Percentiles rank a stretch among this genome's conserved stretches.
These are phyloP conservation scores for Radopholus similis DNA, from an alignment of 1,140 invertebrate species.

Conservation along the genomic window DNA sequence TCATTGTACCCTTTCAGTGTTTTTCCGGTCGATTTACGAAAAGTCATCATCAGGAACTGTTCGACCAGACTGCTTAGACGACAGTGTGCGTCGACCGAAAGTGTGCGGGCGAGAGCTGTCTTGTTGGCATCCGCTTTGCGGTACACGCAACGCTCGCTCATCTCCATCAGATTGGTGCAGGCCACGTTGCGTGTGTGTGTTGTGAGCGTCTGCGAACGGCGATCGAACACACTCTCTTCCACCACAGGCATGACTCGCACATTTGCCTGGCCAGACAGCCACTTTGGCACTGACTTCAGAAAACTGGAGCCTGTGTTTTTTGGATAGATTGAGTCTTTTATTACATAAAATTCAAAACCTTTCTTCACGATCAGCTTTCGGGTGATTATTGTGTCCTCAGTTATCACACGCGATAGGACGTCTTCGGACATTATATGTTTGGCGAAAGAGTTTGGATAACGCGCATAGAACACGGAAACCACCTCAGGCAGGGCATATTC, in stretches of 20 bases:
- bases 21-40: constrained; percentile 40
- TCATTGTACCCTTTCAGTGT: constrained; percentile 36
- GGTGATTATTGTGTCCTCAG: constrained; percentile 46
- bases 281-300: constrained; percentile 49
- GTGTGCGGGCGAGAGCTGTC: constrained; percentile 25
- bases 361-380: constrained; percentile 58
- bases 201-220: constrained; percentile 35
- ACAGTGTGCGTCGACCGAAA: constrained; percentile 26
- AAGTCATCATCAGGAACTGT: constrained; percentile 39
- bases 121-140: neutral
- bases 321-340: too few relatives aligned
- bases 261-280: constrained; percentile 47
- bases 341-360: constrained; percentile 31
- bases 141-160: constrained; percentile 46
- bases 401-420: constrained; percentile 53
- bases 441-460: constrained; percentile 57
- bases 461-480: constrained; percentile 15
- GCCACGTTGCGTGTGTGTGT: constrained; percentile 57
- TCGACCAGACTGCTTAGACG: constrained; percentile 32
- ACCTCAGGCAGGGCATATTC: constrained; percentile 7
- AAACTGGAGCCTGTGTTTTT: constrained; percentile 51
- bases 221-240: constrained; percentile 47
- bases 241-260: constrained; percentile 49
- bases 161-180: constrained; percentile 33
- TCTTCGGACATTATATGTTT: constrained; percentile 58